Percentiles rank a stretch among this genome's conserved stretches.
Evolutionary conservation across 2,888 invertebrate genomes (phyloP).

Genomic region (Amphipoea lucens): DNA sequence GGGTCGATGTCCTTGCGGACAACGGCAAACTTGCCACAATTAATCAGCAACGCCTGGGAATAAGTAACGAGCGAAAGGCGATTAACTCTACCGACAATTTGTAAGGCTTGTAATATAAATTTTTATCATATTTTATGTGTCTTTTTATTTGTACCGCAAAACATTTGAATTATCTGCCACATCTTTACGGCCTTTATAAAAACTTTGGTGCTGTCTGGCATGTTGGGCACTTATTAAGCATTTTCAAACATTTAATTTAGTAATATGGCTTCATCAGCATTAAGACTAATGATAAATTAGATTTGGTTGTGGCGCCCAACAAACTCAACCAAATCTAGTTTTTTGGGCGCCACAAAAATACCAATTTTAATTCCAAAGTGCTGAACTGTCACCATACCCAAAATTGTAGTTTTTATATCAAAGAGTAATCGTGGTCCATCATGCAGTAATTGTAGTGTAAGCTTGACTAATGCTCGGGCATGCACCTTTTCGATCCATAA

Average conservation of each 20-base stretch:
- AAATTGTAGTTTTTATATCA: not conserved
- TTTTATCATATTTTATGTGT: conserved; percentile 55
- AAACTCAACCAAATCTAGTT: not conserved
- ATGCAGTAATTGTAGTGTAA: conserved; percentile 11
- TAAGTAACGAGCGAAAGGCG: conserved; percentile 71
- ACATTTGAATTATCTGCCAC: conserved; percentile 52
- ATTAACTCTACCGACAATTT: conserved; percentile 45
- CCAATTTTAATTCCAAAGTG: not conserved
- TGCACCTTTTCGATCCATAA: conserved; percentile 23
- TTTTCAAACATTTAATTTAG: conserved; percentile 49
- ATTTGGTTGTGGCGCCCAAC: not conserved
- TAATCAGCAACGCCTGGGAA: conserved; percentile 72
- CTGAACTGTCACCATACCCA: not conserved
- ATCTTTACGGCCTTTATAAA: conserved; percentile 56
- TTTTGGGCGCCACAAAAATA: not conserved
- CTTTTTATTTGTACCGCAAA: conserved; percentile 50
- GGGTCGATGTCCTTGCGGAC: conserved; percentile 75
- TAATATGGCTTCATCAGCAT: conserved; percentile 31
- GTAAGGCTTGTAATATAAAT: conserved; percentile 39
- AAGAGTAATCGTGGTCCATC: not conserved
- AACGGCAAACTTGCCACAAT: conserved; percentile 73
- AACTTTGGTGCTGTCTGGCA: conserved; percentile 32
- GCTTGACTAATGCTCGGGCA: conserved; percentile 9
- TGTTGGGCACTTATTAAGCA: conserved; percentile 37
- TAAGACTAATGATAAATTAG: conserved; percentile 14